Evolutionary conservation across 2,888 invertebrate genomes (phyloP).

Genomic region (Cremastinae sp.): DNA sequence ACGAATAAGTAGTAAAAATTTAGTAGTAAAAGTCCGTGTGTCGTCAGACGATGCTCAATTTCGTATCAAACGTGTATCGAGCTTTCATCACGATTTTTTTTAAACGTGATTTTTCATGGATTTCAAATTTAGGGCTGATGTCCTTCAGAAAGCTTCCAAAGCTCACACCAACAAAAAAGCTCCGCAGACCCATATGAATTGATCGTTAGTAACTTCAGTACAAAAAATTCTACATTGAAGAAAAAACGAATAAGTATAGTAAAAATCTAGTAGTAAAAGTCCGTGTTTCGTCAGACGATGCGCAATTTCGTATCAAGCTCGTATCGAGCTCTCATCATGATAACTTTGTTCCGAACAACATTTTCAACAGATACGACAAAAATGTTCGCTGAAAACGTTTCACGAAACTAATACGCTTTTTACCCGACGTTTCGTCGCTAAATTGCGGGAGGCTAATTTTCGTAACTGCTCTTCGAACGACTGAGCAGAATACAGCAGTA

Average conservation of each 20-base stretch:
- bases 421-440: slow-evolving; percentile 29
- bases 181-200: background rate
- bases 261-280: slow-evolving; percentile 18
- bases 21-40: no score
- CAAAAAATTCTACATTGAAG: background rate
- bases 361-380: no score
- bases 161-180: background rate
- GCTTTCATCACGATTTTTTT: no score
- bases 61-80: no score
- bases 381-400: slow-evolving; percentile 5
- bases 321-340: no score
- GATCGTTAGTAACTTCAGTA: background rate
- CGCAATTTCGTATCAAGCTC: no score
- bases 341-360: background rate
- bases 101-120: no score
- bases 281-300: background rate
- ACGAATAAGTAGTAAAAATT: background rate
- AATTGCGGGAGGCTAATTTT: slow-evolving; percentile 51
- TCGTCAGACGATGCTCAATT: no score
- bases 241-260: background rate
- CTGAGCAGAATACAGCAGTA: slow-evolving; percentile 28
- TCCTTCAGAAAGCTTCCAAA: no score
- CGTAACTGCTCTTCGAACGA: slow-evolving; percentile 45
- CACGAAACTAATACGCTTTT: no score
- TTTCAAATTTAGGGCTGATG: no score